Evolutionary conservation across 2,888 invertebrate species (phyloP).

Genomic region (Pyralis farinalis): DNA sequence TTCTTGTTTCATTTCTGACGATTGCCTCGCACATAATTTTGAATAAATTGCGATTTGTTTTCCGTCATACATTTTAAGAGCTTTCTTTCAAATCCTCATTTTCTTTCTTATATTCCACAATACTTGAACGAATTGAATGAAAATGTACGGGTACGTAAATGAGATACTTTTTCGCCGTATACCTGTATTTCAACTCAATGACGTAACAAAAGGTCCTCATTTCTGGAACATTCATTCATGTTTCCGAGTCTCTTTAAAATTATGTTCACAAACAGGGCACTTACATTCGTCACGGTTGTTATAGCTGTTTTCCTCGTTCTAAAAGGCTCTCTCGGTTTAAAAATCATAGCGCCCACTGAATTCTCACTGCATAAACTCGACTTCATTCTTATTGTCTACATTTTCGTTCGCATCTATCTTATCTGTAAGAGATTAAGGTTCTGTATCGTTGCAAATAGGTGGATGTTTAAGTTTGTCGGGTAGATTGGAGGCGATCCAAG

Average conservation of each 20-base stretch:
- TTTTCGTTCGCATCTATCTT: not conserved
- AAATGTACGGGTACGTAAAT: not conserved
- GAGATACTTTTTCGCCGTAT: not conserved
- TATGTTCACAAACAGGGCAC: slow-evolving; percentile 2
- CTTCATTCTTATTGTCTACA: not conserved
- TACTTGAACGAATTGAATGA: not conserved
- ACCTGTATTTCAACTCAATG: slow-evolving; percentile 6
- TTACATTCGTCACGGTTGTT: slow-evolving; percentile 1
- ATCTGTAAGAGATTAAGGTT: not conserved
- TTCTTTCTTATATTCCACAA: not conserved
- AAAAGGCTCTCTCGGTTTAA: slow-evolving; percentile 2
- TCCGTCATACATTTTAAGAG: not conserved
- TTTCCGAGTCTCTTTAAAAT: slow-evolving; percentile 3
- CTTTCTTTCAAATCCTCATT: not conserved
- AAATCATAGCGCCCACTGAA: slow-evolving; percentile 6
- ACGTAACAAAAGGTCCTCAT: slow-evolving; percentile 3
- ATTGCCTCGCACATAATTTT: not conserved
- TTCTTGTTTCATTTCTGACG: not conserved
- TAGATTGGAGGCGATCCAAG: slow-evolving; percentile 26
- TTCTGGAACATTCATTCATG: slow-evolving; percentile 10
- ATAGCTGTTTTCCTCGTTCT: not conserved
- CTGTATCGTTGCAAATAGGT: not conserved
- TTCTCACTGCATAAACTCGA: slow-evolving; percentile 3
- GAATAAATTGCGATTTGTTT: not conserved
- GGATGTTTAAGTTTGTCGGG: not conserved